Base-by-base conservation (phyloP, 1,140 invertebrate genomes). In the Calliopsis andreniformis region DNA sequence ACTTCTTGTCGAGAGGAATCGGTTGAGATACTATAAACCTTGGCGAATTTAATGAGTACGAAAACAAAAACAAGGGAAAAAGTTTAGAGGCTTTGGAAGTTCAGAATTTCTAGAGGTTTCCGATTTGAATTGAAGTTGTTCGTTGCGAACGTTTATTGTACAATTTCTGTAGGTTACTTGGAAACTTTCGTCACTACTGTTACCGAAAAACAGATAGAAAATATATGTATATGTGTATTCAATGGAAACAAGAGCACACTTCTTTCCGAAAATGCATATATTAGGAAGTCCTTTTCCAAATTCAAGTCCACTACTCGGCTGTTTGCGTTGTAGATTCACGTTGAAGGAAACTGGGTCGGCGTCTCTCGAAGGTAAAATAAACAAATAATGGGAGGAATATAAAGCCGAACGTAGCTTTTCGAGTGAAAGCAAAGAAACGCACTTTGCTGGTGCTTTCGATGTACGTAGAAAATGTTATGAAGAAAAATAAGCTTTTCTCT, bases 231-330 rank as follows among this genome's bases (percentile, higher is more conserved):
- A 59, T 32, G 35, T 10, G 28, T 42, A 32, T 72, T 51, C 47
- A 16, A 23, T 35, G 39, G 12, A 25, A 35, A 47, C 43, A 30
- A 39, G 45, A 61, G 39, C n/a, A 35, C 42, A 39, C 23, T 67
- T 28, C 59, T 73, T 73, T 45, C 28, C 23, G n/a, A 75, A 66
- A 51, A 53, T 69, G 82, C 68, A 84, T 69, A 78, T 69, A 23
- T 43, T 32, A 53, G 43, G 53, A 18, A 32, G 69, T 49, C 43
- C 67, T 80, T 82, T 79, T 82, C 63, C 32, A 80, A 86, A 87
- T 76, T 76, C 66, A 42, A 16, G 42, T 67, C 51, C 71, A 35
- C 35, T 49, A 14, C 14, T 47, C 5, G 18, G 23, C 25, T 63
- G 43, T 63, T 47, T 45, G 61, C 56, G 61, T 32, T 42, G 32